phyloP scores from a whole-genome alignment of 2,113 vertebrate genomes.

The Microtus ochrogaster region DNA sequence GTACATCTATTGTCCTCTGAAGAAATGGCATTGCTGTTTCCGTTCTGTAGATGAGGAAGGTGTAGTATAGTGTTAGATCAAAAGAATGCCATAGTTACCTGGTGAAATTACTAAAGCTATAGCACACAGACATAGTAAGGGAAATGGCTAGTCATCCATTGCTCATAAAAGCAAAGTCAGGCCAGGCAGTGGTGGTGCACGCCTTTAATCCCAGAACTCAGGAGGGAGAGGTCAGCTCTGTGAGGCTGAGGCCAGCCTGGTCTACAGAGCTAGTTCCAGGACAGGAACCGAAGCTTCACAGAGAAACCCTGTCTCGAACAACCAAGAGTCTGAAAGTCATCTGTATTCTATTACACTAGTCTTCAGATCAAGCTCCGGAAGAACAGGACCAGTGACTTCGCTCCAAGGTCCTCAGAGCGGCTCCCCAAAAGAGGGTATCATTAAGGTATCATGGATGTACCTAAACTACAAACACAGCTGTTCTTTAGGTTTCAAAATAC shows the following conservation, averaged over 20 bases:
- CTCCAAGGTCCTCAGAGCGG: not conserved
- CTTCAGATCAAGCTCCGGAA: not conserved
- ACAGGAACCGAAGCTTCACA: too few species aligned
- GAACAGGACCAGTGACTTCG: not conserved
- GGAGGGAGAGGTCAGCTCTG: too few species aligned
- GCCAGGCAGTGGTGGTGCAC: too few species aligned
- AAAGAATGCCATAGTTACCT: slow-evolving; percentile 7
- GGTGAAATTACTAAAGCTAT: not conserved
- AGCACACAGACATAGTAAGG: slow-evolving; percentile 2
- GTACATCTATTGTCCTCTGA: not conserved
- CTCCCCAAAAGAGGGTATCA: not conserved
- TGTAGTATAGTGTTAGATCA: slow-evolving; percentile 31
- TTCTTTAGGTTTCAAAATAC: slow-evolving; percentile 16
- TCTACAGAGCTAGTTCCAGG: too few species aligned
- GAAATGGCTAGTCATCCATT: slow-evolving; percentile 32
- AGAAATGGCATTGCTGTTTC: not conserved
- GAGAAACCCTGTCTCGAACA: too few species aligned
- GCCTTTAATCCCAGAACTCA: too few species aligned
- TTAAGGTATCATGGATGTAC: not conserved
- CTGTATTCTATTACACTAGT: not conserved
- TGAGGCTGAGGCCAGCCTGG: too few species aligned
- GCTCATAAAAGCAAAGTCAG: slow-evolving; percentile 12
- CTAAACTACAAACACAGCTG: not conserved
- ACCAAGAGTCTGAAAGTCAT: not conserved
- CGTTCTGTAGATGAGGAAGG: slow-evolving; percentile 44